Conservation (phyloP, 2,113 vertebrate species). For the Uria lomvia region DNA sequence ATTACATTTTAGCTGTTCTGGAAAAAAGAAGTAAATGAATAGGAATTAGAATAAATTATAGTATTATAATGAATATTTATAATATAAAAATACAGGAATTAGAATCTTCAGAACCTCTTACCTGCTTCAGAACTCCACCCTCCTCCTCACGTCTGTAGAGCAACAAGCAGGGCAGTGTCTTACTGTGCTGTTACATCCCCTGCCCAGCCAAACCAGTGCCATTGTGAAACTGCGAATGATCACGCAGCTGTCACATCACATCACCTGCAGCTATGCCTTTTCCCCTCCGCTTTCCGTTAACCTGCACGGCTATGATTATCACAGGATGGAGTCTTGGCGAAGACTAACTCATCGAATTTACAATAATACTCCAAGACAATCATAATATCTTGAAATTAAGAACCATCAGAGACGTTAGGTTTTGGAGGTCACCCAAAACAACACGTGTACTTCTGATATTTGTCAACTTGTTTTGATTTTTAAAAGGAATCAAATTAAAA, state of each 20-base stretch:
- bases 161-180: background rate
- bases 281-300: background rate
- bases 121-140: background rate
- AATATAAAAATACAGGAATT: background rate
- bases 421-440: background rate
- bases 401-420: background rate
- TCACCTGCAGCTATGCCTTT: background rate
- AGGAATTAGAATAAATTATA: background rate
- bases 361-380: background rate
- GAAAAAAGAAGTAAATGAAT: background rate
- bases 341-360: background rate
- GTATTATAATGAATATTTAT: background rate
- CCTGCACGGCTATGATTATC: background rate
- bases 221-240: background rate
- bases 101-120: background rate
- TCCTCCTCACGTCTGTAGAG: background rate
- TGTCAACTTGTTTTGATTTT: background rate
- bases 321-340: background rate
- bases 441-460: background rate
- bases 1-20: background rate
- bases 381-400: background rate
- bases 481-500: background rate
- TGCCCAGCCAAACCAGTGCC: background rate
- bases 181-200: background rate
- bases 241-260: accelerated